These are phyloP conservation scores for Heliothis virescens DNA, from an alignment of 1,140 invertebrate species.

Conservation along the genomic window DNA sequence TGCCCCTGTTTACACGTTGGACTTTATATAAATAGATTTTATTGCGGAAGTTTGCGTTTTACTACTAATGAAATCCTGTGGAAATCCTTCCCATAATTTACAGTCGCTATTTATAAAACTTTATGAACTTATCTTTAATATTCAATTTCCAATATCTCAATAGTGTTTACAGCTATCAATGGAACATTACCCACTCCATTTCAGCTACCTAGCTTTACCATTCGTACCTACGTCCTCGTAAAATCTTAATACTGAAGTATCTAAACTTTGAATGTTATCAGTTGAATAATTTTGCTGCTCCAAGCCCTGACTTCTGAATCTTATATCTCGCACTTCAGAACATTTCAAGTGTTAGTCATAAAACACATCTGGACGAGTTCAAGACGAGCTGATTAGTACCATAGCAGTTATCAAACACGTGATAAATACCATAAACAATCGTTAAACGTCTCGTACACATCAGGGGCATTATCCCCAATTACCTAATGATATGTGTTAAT, in stretches of 20 bases:
- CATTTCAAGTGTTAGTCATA: neutral
- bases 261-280: neutral
- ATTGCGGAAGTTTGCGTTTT: conserved; percentile 15
- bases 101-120: neutral
- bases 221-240: no score
- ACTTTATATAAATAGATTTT: conserved; percentile 25
- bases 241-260: no score
- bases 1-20: conserved; percentile 18
- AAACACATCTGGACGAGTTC: conserved; percentile 15
- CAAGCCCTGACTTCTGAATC: neutral
- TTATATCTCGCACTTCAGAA: neutral
- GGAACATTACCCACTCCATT: neutral
- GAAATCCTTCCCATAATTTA: conserved; percentile 5
- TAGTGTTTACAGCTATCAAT: neutral
- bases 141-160: neutral
- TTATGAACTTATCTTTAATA: neutral
- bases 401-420: conserved; percentile 9
- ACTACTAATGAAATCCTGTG: conserved; percentile 23
- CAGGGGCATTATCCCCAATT: conserved; percentile 31
- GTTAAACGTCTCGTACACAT: conserved; percentile 21
- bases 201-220: neutral
- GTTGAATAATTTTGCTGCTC: neutral
- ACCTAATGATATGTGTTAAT: conserved; percentile 28
- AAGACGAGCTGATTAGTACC: conserved; percentile 14
- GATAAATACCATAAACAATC: conserved; percentile 33